phyloP scores from a whole-genome alignment of 2,797 vertebrate genomes.

The Mormyrops attenuatus region DNA sequence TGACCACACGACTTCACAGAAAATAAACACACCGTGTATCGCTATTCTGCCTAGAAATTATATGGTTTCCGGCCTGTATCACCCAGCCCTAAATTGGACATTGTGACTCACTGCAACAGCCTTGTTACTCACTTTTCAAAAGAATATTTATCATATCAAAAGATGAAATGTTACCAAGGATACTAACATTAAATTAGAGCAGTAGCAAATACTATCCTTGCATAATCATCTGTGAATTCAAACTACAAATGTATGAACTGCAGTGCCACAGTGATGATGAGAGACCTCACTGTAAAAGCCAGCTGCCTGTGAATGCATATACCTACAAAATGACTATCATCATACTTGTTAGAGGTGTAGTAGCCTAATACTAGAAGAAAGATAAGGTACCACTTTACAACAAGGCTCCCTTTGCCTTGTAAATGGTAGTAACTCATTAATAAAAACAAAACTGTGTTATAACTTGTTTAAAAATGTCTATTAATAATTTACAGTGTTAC shows the following conservation, averaged over 20 bases:
- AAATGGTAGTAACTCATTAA: too few relatives aligned
- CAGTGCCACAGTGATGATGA: not conserved
- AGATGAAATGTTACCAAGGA: not conserved
- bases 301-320: too few relatives aligned
- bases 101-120: not conserved
- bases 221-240: not conserved
- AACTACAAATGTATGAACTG: not conserved
- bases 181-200: not conserved
- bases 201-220: not conserved
- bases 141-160: not conserved
- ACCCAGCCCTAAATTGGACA: not conserved
- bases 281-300: not conserved
- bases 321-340: too few relatives aligned
- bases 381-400: too few relatives aligned
- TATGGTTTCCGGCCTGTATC: not conserved
- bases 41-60: not conserved
- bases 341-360: too few relatives aligned
- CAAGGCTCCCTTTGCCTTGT: too few relatives aligned
- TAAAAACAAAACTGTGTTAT: too few relatives aligned
- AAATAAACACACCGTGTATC: not conserved
- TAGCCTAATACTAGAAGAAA: too few relatives aligned
- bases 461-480: too few relatives aligned
- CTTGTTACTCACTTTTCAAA: not conserved
- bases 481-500: too few relatives aligned
- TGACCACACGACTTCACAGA: not conserved